Base-by-base conservation (phyloP, 2,888 invertebrate species). In the Punctoribates punctum region DNA sequence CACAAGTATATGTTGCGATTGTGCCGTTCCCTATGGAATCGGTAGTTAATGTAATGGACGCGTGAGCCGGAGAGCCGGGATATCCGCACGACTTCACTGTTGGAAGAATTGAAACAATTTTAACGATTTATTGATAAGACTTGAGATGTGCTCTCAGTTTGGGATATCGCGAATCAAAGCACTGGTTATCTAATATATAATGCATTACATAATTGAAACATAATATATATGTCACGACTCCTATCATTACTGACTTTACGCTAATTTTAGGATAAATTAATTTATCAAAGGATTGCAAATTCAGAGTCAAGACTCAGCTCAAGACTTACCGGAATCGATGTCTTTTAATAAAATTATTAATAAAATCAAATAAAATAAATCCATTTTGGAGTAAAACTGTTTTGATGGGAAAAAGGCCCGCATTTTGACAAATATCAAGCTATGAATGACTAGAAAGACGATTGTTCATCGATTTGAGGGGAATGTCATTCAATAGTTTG, bases 21-120 rank as follows among this genome's bases (percentile, higher is more conserved):
- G 91, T 88, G 17, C 89, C 90, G 88, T 89, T 81, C 89, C 88
- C 25, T 82, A 86, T 80, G 82, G 83, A 80, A 82, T 85, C 82
- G 81, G 85, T 82, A n/a, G 91, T 90, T 85, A 95, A 94, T 27
- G 89, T 87, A 51, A 95, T 90, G 67, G 87, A 87, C 76, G 91
- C 91, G 85, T 95, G 95, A 0, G 94, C 93, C 13, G 95, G 95
- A 0, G 92, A 90, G 13, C 95, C 95, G 0, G 95, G 95, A 85
- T 93, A 95, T 80, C 91, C 88, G 84, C 95, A 95, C 77, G 80
- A 76, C 20, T 74, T 75, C 60, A 70, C 78, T 73, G 34, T 38
- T 9, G 29, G 11, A 25, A 73, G 57, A 34, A 34, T 34, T 34
- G 11, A 51, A 17, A 6, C 20, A 17, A 27, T 57, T 11, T 73